Percentiles rank a stretch among this genome's conserved stretches.
Evolutionary conservation across 2,888 invertebrate genomes (phyloP).

Genomic region (Cylloceria caligata): DNA sequence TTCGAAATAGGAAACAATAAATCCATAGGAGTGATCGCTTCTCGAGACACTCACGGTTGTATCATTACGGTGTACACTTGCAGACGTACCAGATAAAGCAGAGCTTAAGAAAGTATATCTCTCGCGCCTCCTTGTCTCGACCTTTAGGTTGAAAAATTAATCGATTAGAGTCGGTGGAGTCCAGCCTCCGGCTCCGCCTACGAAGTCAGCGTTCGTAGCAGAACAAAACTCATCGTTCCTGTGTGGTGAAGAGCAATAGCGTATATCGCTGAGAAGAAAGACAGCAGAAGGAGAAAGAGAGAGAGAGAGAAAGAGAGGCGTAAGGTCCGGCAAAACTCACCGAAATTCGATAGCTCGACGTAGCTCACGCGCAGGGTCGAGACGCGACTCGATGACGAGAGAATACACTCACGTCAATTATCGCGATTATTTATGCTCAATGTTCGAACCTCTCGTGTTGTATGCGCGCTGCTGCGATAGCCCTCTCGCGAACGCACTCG

Average conservation of each 20-base stretch:
- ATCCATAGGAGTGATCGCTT: slow-evolving; percentile 51
- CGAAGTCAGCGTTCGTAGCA: slow-evolving; percentile 40
- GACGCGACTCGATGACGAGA: slow-evolving; percentile 49
- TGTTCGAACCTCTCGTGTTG: slow-evolving; percentile 71
- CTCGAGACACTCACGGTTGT: slow-evolving; percentile 33
- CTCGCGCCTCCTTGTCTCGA: slow-evolving; percentile 36
- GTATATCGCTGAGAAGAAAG: neutral
- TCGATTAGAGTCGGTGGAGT: slow-evolving; percentile 54
- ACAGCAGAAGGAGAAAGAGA: slow-evolving; percentile 10
- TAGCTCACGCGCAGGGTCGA: slow-evolving; percentile 20
- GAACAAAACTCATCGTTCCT: slow-evolving; percentile 22
- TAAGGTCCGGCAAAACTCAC: slow-evolving; percentile 10
- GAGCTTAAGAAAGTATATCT: slow-evolving; percentile 35
- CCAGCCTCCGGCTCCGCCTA: slow-evolving; percentile 57
- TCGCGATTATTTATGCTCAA: slow-evolving; percentile 78
- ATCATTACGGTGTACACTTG: slow-evolving; percentile 38
- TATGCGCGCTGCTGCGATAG: slow-evolving; percentile 6
- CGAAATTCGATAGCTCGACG: slow-evolving; percentile 61
- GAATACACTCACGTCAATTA: slow-evolving; percentile 74
- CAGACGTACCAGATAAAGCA: slow-evolving; percentile 27
- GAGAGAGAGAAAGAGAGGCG: neutral
- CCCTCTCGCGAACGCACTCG: slow-evolving; percentile 2
- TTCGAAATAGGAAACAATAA: slow-evolving; percentile 47
- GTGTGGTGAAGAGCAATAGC: slow-evolving; percentile 26
- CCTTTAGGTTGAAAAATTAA: slow-evolving; percentile 57